These are phyloP conservation scores for Melangyna quadrimaculata DNA, from an alignment of 2,888 invertebrate genomes.

Conservation along the genomic window DNA sequence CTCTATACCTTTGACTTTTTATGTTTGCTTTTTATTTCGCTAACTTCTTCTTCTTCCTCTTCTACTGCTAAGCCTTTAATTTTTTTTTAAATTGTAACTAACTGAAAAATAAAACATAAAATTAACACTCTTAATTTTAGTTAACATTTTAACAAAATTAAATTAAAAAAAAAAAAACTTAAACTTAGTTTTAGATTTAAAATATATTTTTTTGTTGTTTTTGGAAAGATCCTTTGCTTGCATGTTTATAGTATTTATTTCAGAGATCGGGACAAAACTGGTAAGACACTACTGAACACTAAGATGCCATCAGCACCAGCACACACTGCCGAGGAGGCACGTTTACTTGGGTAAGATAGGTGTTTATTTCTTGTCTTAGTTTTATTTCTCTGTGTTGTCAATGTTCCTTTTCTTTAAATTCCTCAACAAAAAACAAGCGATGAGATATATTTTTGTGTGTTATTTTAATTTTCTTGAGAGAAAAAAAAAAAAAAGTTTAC, in stretches of 20 bases:
- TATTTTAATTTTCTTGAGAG: not conserved
- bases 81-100: not conserved
- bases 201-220: slow-evolving; percentile 72
- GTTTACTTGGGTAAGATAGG: slow-evolving; percentile 91
- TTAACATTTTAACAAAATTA: slow-evolving; percentile 7
- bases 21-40: slow-evolving; percentile 17
- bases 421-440: slow-evolving; percentile 37
- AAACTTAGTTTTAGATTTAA: slow-evolving; percentile 40
- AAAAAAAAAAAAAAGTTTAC: slow-evolving; percentile 4
- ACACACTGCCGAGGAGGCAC: slow-evolving; percentile 89
- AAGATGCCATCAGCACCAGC: slow-evolving; percentile 82
- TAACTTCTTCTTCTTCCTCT: slow-evolving; percentile 1
- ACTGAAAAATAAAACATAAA: slow-evolving; percentile 6
- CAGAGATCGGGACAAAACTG: slow-evolving; percentile 82
- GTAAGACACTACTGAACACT: slow-evolving; percentile 80
- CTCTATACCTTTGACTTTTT: slow-evolving; percentile 17
- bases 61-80: slow-evolving; percentile 10
- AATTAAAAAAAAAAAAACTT: slow-evolving; percentile 60
- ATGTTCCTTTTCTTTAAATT: slow-evolving; percentile 25
- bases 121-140: slow-evolving; percentile 41
- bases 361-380: slow-evolving; percentile 25
- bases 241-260: slow-evolving; percentile 82
- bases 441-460: slow-evolving; percentile 38
- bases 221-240: slow-evolving; percentile 78
- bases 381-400: slow-evolving; percentile 25